Base-by-base conservation (phyloP, 2,797 vertebrate species). In the Anguilla anguilla region DNA sequence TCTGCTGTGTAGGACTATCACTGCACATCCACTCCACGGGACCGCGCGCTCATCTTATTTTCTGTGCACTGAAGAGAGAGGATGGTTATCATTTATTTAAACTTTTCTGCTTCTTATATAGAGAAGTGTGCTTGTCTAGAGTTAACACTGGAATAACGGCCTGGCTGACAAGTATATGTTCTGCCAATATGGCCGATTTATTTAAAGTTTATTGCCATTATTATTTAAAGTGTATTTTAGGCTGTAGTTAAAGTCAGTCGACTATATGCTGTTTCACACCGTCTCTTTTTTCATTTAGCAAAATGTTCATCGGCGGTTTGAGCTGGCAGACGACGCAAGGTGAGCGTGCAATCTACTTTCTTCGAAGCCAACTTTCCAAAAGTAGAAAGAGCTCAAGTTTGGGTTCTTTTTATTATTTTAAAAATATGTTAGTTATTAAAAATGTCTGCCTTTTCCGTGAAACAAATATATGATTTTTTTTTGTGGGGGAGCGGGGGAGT, bases 241-340 rank as follows among this genome's bases (percentile, higher is more conserved):
- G 39, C 39, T 43, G 39, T 43, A 43, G 49, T 28, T 86, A 22
- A 86, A 57, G 13, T 35, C 72, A 46, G 79, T 43, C 10, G 46
- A 51, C 22, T 83, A 13, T 46, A 86, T 72, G 77, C 83, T 59
- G 89, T 92, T 86, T 91, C 89, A 43, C 55, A 83, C 88, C 89
- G 69, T 93, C 93, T 87, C 69, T 72, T 93, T 92, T 92, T 91
- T 93, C 92, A 93, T 94, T 89, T 96, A 99, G 98, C 95, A 98
- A 99, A 96, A 99, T 99, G 98, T 99, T 99, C 96, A 98, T 99
- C 95, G 98, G 98, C 93, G 98, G 98, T 95, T 96, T 98, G 92
- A 99, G 98, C 95, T 99, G 98, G 98, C 98, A 99, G 93, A 99
- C 98, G 86, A 98, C 98, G 92, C 98, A 98, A 98, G 98, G 98